These are phyloP conservation scores for Bubo scandiacus DNA, from an alignment of 2,113 vertebrate species.

Conservation along the genomic window DNA sequence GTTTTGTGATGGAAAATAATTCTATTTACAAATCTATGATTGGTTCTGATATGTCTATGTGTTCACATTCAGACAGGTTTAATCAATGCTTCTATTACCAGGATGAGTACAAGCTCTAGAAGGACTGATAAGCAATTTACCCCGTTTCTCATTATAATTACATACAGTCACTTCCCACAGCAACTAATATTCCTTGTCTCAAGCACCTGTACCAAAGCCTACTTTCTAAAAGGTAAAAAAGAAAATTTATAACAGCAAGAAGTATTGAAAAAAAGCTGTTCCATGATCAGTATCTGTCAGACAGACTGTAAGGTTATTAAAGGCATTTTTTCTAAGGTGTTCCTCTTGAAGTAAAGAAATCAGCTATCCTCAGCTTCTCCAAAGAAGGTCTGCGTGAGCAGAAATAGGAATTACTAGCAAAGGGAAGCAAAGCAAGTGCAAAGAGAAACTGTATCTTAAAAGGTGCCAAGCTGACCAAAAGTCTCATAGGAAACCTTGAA, in stretches of 20 bases:
- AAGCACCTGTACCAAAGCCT: background rate
- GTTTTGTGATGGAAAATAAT: background rate
- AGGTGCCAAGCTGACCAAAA: background rate
- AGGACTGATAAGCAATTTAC: background rate
- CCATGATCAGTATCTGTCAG: background rate
- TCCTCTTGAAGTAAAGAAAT: background rate
- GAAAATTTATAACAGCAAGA: background rate
- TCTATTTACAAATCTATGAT: background rate
- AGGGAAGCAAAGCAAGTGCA: background rate
- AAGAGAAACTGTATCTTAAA: background rate
- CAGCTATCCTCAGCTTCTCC: background rate
- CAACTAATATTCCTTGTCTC: background rate
- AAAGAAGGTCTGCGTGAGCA: background rate
- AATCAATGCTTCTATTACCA: background rate
- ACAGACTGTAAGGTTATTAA: background rate
- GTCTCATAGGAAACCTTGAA: background rate
- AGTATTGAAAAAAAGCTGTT: background rate
- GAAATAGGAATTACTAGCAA: background rate
- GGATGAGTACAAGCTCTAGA: background rate
- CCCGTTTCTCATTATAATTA: background rate
- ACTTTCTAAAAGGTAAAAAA: background rate
- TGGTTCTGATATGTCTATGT: background rate
- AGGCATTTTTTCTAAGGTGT: background rate
- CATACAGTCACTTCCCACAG: background rate
- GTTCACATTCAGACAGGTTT: background rate